phyloP scores from a whole-genome alignment of 2,888 invertebrate species.

The Protophormia terraenovae region DNA sequence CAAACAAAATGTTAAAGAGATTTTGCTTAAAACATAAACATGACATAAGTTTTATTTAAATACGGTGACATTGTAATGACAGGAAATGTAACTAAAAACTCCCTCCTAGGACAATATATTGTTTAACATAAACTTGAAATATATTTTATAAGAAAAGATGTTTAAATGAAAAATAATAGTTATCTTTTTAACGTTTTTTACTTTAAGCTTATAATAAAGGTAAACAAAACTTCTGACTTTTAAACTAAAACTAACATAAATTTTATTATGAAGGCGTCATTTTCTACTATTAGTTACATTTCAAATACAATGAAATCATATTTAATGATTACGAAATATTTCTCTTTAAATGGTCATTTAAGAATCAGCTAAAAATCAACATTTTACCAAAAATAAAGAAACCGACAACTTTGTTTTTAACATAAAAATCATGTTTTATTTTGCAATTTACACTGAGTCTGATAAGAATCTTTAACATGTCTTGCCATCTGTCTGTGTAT shows the following conservation, averaged over 20 bases:
- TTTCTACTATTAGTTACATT: neutral
- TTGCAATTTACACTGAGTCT: constrained; percentile 55
- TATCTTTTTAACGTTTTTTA: neutral
- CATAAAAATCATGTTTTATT: constrained; percentile 47
- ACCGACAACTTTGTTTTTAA: neutral
- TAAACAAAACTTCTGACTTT: neutral
- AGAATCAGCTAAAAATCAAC: neutral
- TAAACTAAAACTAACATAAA: neutral
- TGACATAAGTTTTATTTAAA: neutral
- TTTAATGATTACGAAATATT: constrained; percentile 22
- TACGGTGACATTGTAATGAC: constrained; percentile 28
- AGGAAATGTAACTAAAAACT: constrained; percentile 42
- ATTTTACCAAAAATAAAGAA: neutral
- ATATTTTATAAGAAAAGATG: neutral
- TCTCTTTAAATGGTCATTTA: constrained; percentile 38
- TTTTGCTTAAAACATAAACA: neutral
- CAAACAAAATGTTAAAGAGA: neutral
- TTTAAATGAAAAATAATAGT: constrained; percentile 19
- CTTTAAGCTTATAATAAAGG: neutral
- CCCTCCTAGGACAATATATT: neutral
- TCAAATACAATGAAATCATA: constrained; percentile 27
- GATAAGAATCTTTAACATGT: constrained; percentile 60
- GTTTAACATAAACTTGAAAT: neutral
- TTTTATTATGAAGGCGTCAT: constrained; percentile 13
- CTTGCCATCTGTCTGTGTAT: constrained; percentile 22